A percentile compares a stretch with the other conserved stretches of the same genome.
phyloP scores from a whole-genome alignment of 2,113 vertebrate genomes.

The Uria lomvia region DNA sequence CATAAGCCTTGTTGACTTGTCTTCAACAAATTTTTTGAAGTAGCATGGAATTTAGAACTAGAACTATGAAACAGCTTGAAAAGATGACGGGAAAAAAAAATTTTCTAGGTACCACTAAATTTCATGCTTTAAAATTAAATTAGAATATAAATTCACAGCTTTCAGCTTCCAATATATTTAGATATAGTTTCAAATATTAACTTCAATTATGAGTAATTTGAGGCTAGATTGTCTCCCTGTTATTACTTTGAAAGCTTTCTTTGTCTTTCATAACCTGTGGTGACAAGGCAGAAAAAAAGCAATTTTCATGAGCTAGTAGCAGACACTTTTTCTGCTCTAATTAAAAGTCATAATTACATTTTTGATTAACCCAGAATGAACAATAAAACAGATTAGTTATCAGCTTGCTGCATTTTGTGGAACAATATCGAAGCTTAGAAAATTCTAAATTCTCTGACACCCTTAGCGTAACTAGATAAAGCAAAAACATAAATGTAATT shows the following conservation, averaged over 20 bases:
- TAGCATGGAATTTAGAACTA: not conserved
- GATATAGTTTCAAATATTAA: conserved; percentile 42
- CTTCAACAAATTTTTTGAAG: not conserved
- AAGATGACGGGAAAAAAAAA: not conserved
- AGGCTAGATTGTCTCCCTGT: conserved; percentile 17
- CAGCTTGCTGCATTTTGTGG: conserved; percentile 33
- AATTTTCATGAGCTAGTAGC: conserved; percentile 20
- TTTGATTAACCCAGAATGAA: conserved; percentile 59
- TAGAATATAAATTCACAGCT: conserved; percentile 5
- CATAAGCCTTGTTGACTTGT: not conserved
- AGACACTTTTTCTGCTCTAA: conserved; percentile 50
- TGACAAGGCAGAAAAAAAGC: conserved; percentile 37
- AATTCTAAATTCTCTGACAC: conserved; percentile 23
- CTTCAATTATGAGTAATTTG: conserved; percentile 48
- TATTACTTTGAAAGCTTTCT: conserved; percentile 25
- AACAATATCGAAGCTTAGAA: conserved; percentile 2
- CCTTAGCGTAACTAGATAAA: conserved; percentile 15
- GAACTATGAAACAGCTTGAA: not conserved
- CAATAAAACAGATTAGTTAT: conserved; percentile 59
- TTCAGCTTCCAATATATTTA: conserved; percentile 19
- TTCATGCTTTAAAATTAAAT: conserved; percentile 33
- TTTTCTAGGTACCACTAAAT: not conserved
- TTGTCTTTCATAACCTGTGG: conserved; percentile 47
- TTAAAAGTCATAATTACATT: conserved; percentile 65
- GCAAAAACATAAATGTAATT: conserved; percentile 37